Conservation (phyloP, 92 coral and sea anemone species). For the Parazoanthus swiftii region DNA sequence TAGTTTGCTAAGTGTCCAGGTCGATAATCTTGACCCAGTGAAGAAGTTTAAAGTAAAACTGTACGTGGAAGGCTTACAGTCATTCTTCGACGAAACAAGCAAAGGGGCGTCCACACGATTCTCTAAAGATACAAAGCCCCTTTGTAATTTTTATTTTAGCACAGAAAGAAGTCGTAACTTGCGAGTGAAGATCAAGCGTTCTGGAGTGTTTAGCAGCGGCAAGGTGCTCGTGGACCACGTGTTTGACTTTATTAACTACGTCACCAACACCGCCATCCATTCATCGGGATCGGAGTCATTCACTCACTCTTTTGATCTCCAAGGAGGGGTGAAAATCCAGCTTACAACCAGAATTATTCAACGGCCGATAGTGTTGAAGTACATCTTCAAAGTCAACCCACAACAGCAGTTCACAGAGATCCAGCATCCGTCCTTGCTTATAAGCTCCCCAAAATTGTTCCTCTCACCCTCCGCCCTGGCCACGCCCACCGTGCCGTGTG, state of each 20-base stretch:
- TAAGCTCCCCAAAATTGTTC: constrained; percentile 52
- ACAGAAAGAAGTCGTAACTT: constrained; percentile 17
- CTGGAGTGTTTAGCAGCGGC: constrained; percentile 34
- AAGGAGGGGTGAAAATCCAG: constrained; percentile 16
- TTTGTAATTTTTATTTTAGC: constrained; percentile 12
- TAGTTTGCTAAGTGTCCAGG: constrained; percentile 32
- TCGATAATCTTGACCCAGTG: constrained; percentile 45
- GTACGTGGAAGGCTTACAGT: constrained; percentile 23
- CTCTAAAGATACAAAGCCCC: constrained; percentile 11
- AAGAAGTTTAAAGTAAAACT: constrained; percentile 44
- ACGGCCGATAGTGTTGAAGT: constrained; percentile 34
- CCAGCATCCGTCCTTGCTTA: constrained; percentile 43
- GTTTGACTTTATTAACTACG: constrained; percentile 1
- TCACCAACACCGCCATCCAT: constrained; percentile 19
- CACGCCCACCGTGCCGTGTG: constrained; percentile 44
- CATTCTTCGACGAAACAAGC: constrained; percentile 22
- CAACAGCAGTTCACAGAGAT: constrained; percentile 31
- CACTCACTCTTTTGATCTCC: constrained; percentile 33
- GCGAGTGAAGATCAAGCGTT: constrained; percentile 27
- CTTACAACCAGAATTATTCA: constrained; percentile 48
- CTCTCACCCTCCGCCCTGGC: constrained; percentile 55
- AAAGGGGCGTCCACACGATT: constrained; percentile 23
- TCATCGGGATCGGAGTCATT: constrained; percentile 18
- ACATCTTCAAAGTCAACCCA: constrained; percentile 52
- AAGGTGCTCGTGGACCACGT: constrained; percentile 20